Conservation (phyloP, 1,140 invertebrate genomes). For the Leptinotarsa texana region DNA sequence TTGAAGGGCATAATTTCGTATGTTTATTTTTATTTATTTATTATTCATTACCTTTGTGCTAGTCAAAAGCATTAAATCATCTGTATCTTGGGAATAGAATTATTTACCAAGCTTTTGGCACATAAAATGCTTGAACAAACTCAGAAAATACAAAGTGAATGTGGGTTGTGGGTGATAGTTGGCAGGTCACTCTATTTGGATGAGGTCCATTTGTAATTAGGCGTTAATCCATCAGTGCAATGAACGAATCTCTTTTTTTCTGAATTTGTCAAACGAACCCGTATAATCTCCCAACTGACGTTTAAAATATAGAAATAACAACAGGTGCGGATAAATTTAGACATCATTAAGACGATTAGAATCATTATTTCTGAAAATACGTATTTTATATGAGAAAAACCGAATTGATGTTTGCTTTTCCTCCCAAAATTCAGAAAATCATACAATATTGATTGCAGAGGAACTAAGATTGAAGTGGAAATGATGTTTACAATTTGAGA, state of each 20-base stretch:
- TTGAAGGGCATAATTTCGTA: too few relatives aligned
- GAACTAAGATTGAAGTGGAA: too few relatives aligned
- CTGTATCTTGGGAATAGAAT: background rate
- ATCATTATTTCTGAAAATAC: too few relatives aligned
- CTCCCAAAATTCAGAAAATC: too few relatives aligned
- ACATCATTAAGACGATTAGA: too few relatives aligned
- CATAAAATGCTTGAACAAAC: slow-evolving; percentile 1
- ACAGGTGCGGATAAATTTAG: background rate
- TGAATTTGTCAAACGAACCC: background rate
- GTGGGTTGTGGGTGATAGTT: slow-evolving; percentile 2
- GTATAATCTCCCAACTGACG: background rate
- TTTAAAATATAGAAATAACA: background rate
- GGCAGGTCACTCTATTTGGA: background rate
- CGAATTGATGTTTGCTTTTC: too few relatives aligned
- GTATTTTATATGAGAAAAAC: too few relatives aligned
- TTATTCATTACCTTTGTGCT: too few relatives aligned
- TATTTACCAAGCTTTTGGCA: slow-evolving; percentile 2
- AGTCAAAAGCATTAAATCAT: background rate
- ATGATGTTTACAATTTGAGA: too few relatives aligned
- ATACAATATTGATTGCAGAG: too few relatives aligned
- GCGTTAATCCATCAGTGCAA: background rate
- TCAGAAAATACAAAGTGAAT: background rate
- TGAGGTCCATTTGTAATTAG: slow-evolving; percentile 3
- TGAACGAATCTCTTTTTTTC: slow-evolving; percentile 3
- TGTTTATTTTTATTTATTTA: too few relatives aligned